Evolutionary conservation across 2,113 vertebrate genomes (phyloP), one percentile per base, ranked within the genome.

Genomic region (Peromyscus leucopus): DNA sequence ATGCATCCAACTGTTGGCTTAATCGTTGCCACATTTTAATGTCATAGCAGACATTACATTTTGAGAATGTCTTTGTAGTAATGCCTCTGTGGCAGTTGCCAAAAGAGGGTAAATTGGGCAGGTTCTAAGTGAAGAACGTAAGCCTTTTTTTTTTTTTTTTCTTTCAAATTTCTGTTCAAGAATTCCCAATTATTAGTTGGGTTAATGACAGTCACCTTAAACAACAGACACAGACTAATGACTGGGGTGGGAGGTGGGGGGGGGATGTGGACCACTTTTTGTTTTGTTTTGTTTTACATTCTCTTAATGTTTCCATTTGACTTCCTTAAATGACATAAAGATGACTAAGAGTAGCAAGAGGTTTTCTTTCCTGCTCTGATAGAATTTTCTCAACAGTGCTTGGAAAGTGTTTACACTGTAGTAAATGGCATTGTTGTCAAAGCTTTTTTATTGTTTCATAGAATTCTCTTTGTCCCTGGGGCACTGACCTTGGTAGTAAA

Each of bases 81-180:
- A 63, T 79, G 87, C 4, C 74, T 55, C n/a, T 55, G 55, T 78
- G 39, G 36, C 72, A 87, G 6, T 95, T 90, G 19, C 61, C 46
- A 76, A 86, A 86, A 57, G 94, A 83, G n/a, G 16, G 7, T 76
- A 86, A 76, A 22, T 94, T 89, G 69, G 72, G n/a, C n/a, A 55
- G 24, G 24, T 91, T 91, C 55, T 69, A 89, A 96, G 61, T 36
- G 21, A 55, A 71, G 48, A 89, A 72, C 21, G 7, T 33, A 91
- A 87, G 42, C 59, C 28, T 7, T 46, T 22, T 78, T 67, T 11
- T n/a, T n/a, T n/a, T n/a, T n/a, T 21, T 22, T 48, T 19, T 39
- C 24, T 33, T 69, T 24, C 16, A 46, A 67, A 69, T 67, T 69
- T 69, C 46, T 33, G 31, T 94, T 0, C 39, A 89, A 80, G 51